Percentiles rank a stretch among this genome's conserved stretches.
These are phyloP conservation scores for Indri indri DNA, from an alignment of 2,113 vertebrate genomes.

Conservation along the genomic window DNA sequence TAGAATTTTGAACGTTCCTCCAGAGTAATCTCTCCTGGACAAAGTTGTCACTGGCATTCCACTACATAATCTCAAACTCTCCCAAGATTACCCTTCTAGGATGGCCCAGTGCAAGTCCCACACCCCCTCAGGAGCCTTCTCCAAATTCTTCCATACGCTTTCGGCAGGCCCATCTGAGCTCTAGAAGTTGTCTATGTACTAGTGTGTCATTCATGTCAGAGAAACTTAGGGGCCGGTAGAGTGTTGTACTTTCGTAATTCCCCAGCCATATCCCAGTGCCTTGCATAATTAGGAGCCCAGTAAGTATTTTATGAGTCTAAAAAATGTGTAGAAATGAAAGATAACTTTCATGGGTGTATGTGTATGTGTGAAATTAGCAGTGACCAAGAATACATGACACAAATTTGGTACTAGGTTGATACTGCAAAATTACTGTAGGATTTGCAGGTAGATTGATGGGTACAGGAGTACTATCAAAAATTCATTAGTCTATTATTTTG, in stretches of 20 bases:
- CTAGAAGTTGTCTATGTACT: neutral
- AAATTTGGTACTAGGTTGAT: neutral
- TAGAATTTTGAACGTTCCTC: neutral
- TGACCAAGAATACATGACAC: neutral
- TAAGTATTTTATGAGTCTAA: neutral
- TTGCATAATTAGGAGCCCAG: neutral
- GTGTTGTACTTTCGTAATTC: neutral
- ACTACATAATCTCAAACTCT: neutral
- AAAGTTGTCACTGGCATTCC: neutral
- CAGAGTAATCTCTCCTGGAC: neutral
- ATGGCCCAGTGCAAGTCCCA: neutral
- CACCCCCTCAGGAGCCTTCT: neutral
- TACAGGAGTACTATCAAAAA: neutral
- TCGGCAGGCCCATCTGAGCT: neutral
- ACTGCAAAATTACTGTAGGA: neutral
- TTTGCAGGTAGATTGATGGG: neutral
- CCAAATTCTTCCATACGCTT: neutral
- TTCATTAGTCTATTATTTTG: neutral
- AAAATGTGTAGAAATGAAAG: neutral
- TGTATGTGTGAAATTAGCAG: neutral
- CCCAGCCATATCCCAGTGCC: neutral
- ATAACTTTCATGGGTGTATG: neutral
- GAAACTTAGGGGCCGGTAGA: neutral
- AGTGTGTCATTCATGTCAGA: neutral
- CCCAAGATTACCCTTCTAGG: neutral